Evolutionary conservation across 1,140 invertebrate genomes (phyloP), one percentile per base, ranked within the genome.

Genomic region (Hyphantria cunea): DNA sequence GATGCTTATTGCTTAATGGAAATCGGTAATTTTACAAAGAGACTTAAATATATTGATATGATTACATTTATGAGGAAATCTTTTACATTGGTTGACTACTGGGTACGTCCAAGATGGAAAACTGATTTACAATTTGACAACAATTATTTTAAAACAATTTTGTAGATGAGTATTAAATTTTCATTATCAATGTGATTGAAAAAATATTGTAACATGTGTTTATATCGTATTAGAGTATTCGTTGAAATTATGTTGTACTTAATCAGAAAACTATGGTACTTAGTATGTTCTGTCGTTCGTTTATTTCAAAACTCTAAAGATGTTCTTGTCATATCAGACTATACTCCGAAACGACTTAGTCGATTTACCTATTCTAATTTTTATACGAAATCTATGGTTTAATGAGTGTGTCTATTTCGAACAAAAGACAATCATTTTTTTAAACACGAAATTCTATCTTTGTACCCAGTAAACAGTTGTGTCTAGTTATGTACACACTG

Each of bases 1-100:
- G 66, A 70, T 75, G 70, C 55, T 73, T 76, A 76, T 76, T 73
- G 70, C 70, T 76, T 73, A 70, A 63, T 68, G 25, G 54, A 64
- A 68, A 70, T 65, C 61, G 49, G 54, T 33, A 74, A 50, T 25
- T 53, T 37, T 61, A 65, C 64, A 66, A 74, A 68, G 47, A 44
- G 49, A 68, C 72, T 72, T 75, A 78, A 49, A 75, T 44, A 65
- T 78, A 78, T 68, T 78, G 76, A 78, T 75, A 78, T 78, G 76
- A 70, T 73, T 70, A 73, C 49, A 69, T 71, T 66, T 50, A 50
- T 53, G 47, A 53, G 47, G 15, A 62, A 62, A 62, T 37, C 44
- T 25, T 9, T 17, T 53, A 47, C 42, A 51, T 37, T 34, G 31
- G 34, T 34, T 12, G 32, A 44, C 33, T 61, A 51, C 25, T 52